Conservation (phyloP, 2,888 invertebrate species). For the Campaea margaritaria region DNA sequence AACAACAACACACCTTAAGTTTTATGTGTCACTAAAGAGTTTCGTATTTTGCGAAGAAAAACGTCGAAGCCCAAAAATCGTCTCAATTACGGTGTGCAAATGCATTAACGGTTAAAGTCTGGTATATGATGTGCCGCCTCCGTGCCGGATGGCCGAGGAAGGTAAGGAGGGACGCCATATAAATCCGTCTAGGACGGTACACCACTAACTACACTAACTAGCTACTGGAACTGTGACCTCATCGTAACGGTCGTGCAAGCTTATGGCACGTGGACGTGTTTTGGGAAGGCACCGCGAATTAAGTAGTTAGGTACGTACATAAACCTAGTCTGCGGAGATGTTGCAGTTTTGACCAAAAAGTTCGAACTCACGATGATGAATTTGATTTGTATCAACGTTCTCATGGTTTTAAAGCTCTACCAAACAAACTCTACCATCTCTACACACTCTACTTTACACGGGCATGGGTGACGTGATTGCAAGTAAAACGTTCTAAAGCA, state of each 20-base stretch:
- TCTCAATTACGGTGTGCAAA: background rate
- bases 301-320: no score
- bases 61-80: no score
- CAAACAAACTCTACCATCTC: background rate
- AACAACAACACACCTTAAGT: no score
- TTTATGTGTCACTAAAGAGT: no score
- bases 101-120: background rate
- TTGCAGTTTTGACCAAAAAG: no score
- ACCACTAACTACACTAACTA: conserved; percentile 11
- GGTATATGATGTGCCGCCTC: no score
- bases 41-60: no score
- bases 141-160: conserved; percentile 49
- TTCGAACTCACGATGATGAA: no score
- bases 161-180: conserved; percentile 30
- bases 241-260: conserved; percentile 19
- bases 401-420: no score
- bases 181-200: background rate
- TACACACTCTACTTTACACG: no score
- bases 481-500: background rate
- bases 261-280: conserved; percentile 17
- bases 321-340: no score
- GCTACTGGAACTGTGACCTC: conserved; percentile 26
- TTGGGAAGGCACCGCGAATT: conserved; percentile 4
- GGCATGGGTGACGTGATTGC: background rate
- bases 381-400: no score